A percentile compares a stretch with the other conserved stretches of the same genome.
Conservation (phyloP, 2,888 invertebrate species). For the Eristalis intricaria region DNA sequence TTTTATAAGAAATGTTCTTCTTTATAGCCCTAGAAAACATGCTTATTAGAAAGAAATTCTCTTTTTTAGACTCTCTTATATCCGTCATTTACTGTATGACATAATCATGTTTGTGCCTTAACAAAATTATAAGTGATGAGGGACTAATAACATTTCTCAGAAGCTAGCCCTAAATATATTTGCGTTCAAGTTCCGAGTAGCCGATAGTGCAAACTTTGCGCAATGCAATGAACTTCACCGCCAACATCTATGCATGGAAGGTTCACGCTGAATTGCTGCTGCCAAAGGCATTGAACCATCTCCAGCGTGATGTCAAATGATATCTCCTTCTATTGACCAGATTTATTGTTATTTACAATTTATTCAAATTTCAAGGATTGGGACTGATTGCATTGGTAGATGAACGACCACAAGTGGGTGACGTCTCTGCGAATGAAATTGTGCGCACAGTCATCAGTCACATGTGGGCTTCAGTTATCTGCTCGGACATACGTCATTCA, state of each 20-base stretch:
- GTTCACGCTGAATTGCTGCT: conserved; percentile 7
- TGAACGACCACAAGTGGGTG: conserved; percentile 57
- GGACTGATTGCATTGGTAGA: conserved; percentile 28
- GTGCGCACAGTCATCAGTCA: not conserved
- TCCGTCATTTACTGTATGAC: too few relatives aligned
- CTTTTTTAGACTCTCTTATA: too few relatives aligned
- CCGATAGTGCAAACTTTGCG: conserved; percentile 6
- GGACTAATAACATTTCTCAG: not conserved
- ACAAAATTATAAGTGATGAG: too few relatives aligned
- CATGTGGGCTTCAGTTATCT: not conserved
- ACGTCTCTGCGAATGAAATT: conserved; percentile 40
- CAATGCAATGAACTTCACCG: conserved; percentile 49
- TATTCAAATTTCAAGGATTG: conserved; percentile 67
- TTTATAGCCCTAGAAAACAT: too few relatives aligned
- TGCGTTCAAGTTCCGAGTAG: conserved; percentile 2
- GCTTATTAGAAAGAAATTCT: too few relatives aligned
- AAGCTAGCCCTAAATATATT: not conserved
- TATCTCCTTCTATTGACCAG: conserved; percentile 20
- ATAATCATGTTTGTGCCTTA: too few relatives aligned
- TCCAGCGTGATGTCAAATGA: not conserved
- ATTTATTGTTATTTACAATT: conserved; percentile 64
- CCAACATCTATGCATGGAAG: not conserved
- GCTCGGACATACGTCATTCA: not conserved
- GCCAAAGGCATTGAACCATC: conserved; percentile 36
- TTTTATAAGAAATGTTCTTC: too few relatives aligned